Percentiles rank a stretch among this genome's conserved stretches.
Conservation (phyloP, 2,888 invertebrate genomes). For the Prenolepis imparis region DNA sequence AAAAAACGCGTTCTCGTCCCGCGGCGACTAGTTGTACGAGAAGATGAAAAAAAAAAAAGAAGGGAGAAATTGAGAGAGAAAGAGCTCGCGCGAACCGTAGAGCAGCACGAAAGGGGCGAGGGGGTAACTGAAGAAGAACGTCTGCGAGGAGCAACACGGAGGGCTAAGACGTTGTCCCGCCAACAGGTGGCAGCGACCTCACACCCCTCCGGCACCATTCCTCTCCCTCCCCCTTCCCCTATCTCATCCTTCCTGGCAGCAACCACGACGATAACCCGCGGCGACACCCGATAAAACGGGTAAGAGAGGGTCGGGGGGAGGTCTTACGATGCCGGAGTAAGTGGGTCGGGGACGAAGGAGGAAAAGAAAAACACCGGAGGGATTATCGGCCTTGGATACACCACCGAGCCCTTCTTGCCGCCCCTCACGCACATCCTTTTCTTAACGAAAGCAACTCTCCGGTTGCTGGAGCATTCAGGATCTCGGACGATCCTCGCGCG, state of each 20-base stretch:
- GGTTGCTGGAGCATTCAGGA: constrained; percentile 64
- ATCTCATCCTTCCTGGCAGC: constrained; percentile 82
- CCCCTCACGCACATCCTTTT: constrained; percentile 45
- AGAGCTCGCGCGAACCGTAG: constrained; percentile 21
- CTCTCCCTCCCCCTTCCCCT: constrained; percentile 70
- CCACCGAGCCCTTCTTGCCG: constrained; percentile 60
- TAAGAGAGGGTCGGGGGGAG: constrained; percentile 76
- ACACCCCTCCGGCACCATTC: constrained; percentile 78
- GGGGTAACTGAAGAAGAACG: constrained; percentile 62
- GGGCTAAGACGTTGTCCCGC: constrained; percentile 81
- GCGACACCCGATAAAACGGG: constrained; percentile 86
- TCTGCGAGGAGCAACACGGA: constrained; percentile 67
- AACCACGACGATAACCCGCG: constrained; percentile 85
- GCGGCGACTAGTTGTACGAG: constrained; percentile 48
- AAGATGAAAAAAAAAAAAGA: background rate
- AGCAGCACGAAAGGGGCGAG: background rate
- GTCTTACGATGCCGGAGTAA: constrained; percentile 75
- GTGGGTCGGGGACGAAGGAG: constrained; percentile 75
- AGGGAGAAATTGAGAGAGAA: constrained; percentile 59
- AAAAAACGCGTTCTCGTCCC: constrained; percentile 43
- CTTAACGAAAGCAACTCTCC: constrained; percentile 72
- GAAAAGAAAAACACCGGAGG: constrained; percentile 83
- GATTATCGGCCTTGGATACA: constrained; percentile 82
- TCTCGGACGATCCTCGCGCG: constrained; percentile 64
- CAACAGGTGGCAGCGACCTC: constrained; percentile 86